These are phyloP conservation scores for Isurus oxyrinchus DNA, from an alignment of 2,113 vertebrate genomes.

Conservation along the genomic window DNA sequence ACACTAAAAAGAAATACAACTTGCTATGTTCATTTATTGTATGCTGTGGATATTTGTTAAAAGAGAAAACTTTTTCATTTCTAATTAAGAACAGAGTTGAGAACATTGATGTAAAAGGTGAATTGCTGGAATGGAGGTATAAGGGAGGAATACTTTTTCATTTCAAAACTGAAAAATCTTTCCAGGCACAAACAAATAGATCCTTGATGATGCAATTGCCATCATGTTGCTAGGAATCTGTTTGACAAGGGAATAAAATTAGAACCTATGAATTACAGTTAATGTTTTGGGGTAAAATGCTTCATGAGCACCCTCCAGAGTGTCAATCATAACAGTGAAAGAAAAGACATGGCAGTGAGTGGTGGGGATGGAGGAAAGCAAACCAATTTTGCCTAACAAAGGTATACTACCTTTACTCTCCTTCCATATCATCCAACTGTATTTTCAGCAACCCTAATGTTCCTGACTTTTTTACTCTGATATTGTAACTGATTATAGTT, in stretches of 20 bases:
- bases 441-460: background rate
- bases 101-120: background rate
- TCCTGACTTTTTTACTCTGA: background rate
- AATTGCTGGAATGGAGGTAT: background rate
- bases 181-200: background rate
- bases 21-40: background rate
- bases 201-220: background rate
- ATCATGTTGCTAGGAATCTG: background rate
- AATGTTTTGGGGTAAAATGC: background rate
- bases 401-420: background rate
- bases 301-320: background rate
- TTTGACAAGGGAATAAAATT: background rate
- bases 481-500: background rate
- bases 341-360: background rate
- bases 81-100: background rate
- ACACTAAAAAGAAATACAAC: background rate
- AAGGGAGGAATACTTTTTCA: background rate
- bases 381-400: background rate
- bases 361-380: background rate
- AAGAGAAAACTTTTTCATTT: background rate
- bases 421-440: background rate
- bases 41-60: background rate
- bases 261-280: background rate
- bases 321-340: background rate
- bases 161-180: background rate